Conservation (phyloP, 1,140 invertebrate species). For the Drosophila auraria region DNA sequence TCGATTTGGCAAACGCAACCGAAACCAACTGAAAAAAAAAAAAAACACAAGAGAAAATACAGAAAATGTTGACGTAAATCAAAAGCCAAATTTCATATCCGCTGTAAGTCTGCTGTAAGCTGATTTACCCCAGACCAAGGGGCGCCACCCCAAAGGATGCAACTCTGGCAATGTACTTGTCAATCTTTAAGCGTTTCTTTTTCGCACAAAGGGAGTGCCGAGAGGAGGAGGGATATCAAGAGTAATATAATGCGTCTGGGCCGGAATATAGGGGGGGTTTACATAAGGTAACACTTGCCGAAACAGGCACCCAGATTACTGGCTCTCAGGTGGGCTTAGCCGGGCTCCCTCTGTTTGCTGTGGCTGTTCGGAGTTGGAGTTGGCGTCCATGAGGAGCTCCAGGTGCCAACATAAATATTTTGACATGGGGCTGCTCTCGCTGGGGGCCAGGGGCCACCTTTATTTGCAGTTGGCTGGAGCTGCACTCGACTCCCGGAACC, state of each 20-base stretch:
- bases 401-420: slow-evolving; percentile 81
- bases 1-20: slow-evolving; percentile 66
- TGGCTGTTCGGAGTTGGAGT: background rate
- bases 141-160: slow-evolving; percentile 4
- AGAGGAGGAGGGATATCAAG: background rate
- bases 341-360: slow-evolving; percentile 8
- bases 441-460: slow-evolving; percentile 30
- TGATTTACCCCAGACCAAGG: slow-evolving; percentile 58
- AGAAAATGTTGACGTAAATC: slow-evolving; percentile 78
- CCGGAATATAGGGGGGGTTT: no score
- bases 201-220: background rate
- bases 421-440: slow-evolving; percentile 53
- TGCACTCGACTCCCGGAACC: slow-evolving; percentile 34
- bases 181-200: slow-evolving; percentile 56
- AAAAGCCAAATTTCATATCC: slow-evolving; percentile 84
- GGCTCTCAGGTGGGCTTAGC: background rate
- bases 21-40: slow-evolving; percentile 40
- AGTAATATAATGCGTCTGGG: background rate
- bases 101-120: slow-evolving; percentile 82
- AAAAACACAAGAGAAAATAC: background rate
- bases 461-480: slow-evolving; percentile 62
- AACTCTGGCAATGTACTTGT: slow-evolving; percentile 44
- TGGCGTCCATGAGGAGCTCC: slow-evolving; percentile 12
- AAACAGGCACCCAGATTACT: background rate
- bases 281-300: background rate